Evolutionary conservation across 2,113 vertebrate genomes (phyloP).

Genomic region (Chroicocephalus ridibundus): DNA sequence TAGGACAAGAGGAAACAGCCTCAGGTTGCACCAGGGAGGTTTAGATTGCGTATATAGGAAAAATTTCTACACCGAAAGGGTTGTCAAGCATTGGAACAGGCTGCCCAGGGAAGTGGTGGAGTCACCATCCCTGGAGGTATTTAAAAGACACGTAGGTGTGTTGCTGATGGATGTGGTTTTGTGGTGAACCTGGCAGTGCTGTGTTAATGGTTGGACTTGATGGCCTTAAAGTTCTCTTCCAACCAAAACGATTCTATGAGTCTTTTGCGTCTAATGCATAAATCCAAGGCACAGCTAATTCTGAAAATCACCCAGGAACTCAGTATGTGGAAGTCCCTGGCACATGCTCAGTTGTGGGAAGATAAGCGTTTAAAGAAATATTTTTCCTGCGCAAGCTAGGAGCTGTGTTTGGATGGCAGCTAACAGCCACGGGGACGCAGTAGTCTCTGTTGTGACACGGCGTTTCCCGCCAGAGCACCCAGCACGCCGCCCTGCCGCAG

Average conservation of each 20-base stretch:
- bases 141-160: background rate
- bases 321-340: background rate
- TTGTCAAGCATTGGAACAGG: background rate
- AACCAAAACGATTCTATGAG: background rate
- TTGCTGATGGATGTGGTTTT: background rate
- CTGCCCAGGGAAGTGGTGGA: background rate
- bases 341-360: background rate
- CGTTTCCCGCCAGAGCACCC: background rate
- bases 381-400: background rate
- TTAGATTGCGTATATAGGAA: background rate
- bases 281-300: background rate
- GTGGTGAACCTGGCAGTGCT: background rate
- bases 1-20: background rate
- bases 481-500: rapidly evolving
- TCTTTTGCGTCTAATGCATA: background rate
- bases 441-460: background rate
- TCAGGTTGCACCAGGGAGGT: background rate
- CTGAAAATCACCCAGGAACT: background rate
- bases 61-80: background rate
- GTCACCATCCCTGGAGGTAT: background rate
- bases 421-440: background rate
- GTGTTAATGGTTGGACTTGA: background rate
- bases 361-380: background rate
- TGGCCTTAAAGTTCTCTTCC: background rate
- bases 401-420: background rate